Percentiles rank a stretch among this genome's conserved stretches.
phyloP scores from a whole-genome alignment of 2,888 invertebrate species.

The Drosophila rubida region DNA sequence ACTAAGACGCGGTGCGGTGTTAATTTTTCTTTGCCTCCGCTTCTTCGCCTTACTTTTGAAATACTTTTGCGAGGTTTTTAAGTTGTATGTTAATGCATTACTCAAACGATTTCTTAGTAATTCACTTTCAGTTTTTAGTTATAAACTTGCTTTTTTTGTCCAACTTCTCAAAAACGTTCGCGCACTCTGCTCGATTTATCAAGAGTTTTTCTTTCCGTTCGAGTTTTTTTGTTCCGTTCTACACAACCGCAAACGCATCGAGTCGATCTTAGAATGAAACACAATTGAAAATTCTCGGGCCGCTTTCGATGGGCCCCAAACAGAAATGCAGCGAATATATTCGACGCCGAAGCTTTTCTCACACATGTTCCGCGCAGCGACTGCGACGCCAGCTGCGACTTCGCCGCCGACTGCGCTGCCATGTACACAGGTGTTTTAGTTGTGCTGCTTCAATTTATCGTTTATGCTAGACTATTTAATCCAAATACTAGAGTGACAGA shows the following conservation, averaged over 20 bases:
- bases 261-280: constrained; percentile 77
- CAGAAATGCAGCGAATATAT: constrained; percentile 45
- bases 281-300: constrained; percentile 61
- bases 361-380: constrained; percentile 19
- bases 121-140: background rate
- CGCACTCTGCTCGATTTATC: constrained; percentile 4
- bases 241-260: constrained; percentile 66
- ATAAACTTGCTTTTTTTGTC: background rate
- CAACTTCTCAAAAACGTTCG: constrained; percentile 1
- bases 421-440: constrained; percentile 76
- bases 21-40: constrained; percentile 1
- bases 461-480: constrained; percentile 60
- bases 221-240: constrained; percentile 16
- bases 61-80: background rate
- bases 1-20: constrained; percentile 1
- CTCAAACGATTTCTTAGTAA: constrained; percentile 3
- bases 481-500: constrained; percentile 12
- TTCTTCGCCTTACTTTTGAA: constrained; percentile 1
- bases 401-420: constrained; percentile 50
- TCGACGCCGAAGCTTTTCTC: constrained; percentile 61
- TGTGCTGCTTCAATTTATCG: constrained; percentile 60
- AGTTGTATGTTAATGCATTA: background rate
- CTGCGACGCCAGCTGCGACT: constrained; percentile 12
- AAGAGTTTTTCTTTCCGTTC: constrained; percentile 23
- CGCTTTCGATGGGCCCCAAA: constrained; percentile 51